phyloP scores from a whole-genome alignment of 2,113 vertebrate species.

The Paraplagusia blochii region DNA sequence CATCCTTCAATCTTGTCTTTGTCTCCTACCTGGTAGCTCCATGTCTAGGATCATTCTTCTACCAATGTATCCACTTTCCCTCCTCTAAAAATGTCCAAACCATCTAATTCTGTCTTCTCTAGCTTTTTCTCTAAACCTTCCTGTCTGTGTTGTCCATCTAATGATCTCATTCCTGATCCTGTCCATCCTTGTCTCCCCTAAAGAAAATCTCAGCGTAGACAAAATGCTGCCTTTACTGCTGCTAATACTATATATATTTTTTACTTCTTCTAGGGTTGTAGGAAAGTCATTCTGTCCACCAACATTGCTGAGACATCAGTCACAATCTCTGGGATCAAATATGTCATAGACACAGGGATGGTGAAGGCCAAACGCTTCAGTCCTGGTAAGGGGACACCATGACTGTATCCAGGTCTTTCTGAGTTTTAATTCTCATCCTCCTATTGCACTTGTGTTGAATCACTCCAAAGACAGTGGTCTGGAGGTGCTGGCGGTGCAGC shows the following conservation, averaged over 20 bases:
- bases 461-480: slow-evolving; percentile 81
- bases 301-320: slow-evolving; percentile 97
- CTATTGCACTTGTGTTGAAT: slow-evolving; percentile 1
- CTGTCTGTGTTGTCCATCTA: too few relatives aligned
- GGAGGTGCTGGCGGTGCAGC: slow-evolving; percentile 91
- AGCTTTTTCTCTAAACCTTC: too few relatives aligned
- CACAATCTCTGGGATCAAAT: slow-evolving; percentile 94
- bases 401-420: neutral
- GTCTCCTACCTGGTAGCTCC: too few relatives aligned
- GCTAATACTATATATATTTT: too few relatives aligned
- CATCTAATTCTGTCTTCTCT: too few relatives aligned
- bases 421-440: neutral
- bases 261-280: slow-evolving; percentile 80
- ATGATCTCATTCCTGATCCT: too few relatives aligned
- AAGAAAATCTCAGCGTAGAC: too few relatives aligned
- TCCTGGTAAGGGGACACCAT: slow-evolving; percentile 79
- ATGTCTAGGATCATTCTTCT: too few relatives aligned
- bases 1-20: too few relatives aligned
- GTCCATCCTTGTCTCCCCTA: too few relatives aligned
- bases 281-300: slow-evolving; percentile 95
- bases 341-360: slow-evolving; percentile 95
- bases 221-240: neutral
- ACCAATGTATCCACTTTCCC: too few relatives aligned
- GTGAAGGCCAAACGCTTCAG: slow-evolving; percentile 97
- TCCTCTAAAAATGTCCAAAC: too few relatives aligned